phyloP scores from a whole-genome alignment of 2,888 invertebrate species.

The Molorchus minor region DNA sequence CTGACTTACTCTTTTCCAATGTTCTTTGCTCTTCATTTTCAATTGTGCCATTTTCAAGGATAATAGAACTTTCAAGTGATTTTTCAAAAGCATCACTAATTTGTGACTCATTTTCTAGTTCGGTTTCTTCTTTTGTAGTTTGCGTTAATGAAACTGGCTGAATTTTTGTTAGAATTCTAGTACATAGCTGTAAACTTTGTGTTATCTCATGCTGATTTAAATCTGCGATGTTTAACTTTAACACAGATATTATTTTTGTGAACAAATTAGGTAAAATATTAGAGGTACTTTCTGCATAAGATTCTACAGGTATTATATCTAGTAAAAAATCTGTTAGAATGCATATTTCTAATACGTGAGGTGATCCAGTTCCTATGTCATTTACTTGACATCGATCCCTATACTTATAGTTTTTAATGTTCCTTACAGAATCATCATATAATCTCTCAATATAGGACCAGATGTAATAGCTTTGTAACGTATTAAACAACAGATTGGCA shows the following conservation, averaged over 20 bases:
- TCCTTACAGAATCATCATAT: conserved; percentile 64
- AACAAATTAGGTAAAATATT: conserved; percentile 82
- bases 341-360: conserved; percentile 75
- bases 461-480: conserved; percentile 84
- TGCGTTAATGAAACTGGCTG: conserved; percentile 69
- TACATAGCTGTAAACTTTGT: conserved; percentile 73
- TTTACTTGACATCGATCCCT: conserved; percentile 56
- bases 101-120: conserved; percentile 35
- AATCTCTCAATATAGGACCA: conserved; percentile 81
- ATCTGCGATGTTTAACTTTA: conserved; percentile 67
- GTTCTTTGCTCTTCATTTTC: conserved; percentile 47
- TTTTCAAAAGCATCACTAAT: conserved; percentile 36
- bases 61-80: conserved; percentile 33
- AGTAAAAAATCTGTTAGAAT: conserved; percentile 77
- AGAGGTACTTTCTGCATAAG: conserved; percentile 79
- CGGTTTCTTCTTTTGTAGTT: conserved; percentile 37
- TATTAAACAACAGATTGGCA: conserved; percentile 83
- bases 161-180: conserved; percentile 78
- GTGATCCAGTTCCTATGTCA: conserved; percentile 72
- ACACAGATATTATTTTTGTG: conserved; percentile 70
- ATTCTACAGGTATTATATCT: conserved; percentile 79
- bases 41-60: conserved; percentile 32
- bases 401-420: conserved; percentile 52
- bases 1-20: conserved; percentile 73
- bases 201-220: conserved; percentile 72